Evolutionary conservation across 2,888 invertebrate species (phyloP), one percentile per base, ranked within the genome.

Genomic region (Latheticus oryzae): DNA sequence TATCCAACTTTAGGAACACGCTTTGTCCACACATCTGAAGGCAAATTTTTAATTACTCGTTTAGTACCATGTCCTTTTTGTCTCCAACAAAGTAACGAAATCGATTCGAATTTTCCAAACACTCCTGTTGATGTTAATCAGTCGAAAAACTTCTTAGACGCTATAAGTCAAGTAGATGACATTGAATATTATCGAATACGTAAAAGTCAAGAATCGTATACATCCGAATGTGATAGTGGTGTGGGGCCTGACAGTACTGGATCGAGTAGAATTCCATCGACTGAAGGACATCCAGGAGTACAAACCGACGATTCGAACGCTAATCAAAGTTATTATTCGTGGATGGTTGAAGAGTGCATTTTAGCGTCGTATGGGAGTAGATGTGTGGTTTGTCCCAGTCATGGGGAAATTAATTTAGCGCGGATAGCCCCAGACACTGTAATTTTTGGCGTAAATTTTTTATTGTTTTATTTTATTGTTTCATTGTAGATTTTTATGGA

Each of bases 321-420:
- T n/a, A 64, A 67, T 8, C 69, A 69, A 19, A 64, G 73, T 8
- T 84, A 82, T 58, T 91, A 90, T 71, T 85, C 89, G 5, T 96
- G 96, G 92, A 91, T 94, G 81, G 91, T 97, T 13, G 98, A 99
- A 80, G 94, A 97, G 77, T 97, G 97, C 79, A 95, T 98, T 73
- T 82, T 97, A 48, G 87, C 90, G 0, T 93, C 93, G 0, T 91
- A 93, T 78, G 87, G 88, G 67, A 85, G 84, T 50, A 85, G 85
- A 65, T 67, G 62, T 63, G 85, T 95, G 26, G 82, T 83, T 42
- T 97, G 97, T 72, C 91, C 93, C 0, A 81, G 82, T 1, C 97
- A 97, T 78, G 87, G 88, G 1, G 89, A 86, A 63, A 86, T 88
- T 68, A 81, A 87, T 12, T 82, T 95, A 60, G 79, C 88, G 0